phyloP scores from a whole-genome alignment of 2,888 invertebrate genomes.

The Melanostoma scalare region DNA sequence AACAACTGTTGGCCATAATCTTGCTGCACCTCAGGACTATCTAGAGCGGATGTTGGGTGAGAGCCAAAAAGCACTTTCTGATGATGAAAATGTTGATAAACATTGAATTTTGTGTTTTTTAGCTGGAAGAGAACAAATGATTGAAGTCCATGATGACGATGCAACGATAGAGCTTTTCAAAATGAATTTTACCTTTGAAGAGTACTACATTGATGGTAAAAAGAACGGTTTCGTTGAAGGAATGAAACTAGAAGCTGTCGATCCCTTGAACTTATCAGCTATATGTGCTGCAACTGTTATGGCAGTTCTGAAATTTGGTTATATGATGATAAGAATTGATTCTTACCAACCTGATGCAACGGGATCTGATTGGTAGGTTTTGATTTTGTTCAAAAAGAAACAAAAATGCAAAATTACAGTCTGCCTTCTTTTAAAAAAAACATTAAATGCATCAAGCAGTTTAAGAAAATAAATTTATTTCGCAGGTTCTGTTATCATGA shows the following conservation, averaged over 20 bases:
- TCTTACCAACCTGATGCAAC: slow-evolving; percentile 93
- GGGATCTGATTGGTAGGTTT: slow-evolving; percentile 90
- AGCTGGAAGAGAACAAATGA: slow-evolving; percentile 82
- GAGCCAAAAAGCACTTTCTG: not conserved
- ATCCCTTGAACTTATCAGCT: slow-evolving; percentile 96
- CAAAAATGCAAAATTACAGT: not conserved
- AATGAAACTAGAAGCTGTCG: slow-evolving; percentile 98
- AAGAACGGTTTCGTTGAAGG: slow-evolving; percentile 88
- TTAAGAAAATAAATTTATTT: not conserved
- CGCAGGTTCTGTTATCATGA: slow-evolving; percentile 94
- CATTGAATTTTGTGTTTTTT: slow-evolving; percentile 1
- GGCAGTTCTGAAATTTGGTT: slow-evolving; percentile 95
- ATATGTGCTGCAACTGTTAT: slow-evolving; percentile 98
- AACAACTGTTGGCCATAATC: slow-evolving; percentile 91
- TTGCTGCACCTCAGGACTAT: slow-evolving; percentile 92
- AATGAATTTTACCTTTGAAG: slow-evolving; percentile 84
- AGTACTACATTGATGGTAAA: slow-evolving; percentile 82
- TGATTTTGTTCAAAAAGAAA: not conserved
- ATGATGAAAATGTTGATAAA: not conserved
- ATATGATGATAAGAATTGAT: slow-evolving; percentile 98
- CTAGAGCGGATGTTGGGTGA: slow-evolving; percentile 88
- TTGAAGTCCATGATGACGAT: slow-evolving; percentile 87
- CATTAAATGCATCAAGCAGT: not conserved
- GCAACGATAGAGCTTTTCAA: slow-evolving; percentile 91
- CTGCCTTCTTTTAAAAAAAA: too few species aligned